These are phyloP conservation scores for Nasonia giraulti DNA, from an alignment of 1,140 invertebrate species.

Conservation along the genomic window DNA sequence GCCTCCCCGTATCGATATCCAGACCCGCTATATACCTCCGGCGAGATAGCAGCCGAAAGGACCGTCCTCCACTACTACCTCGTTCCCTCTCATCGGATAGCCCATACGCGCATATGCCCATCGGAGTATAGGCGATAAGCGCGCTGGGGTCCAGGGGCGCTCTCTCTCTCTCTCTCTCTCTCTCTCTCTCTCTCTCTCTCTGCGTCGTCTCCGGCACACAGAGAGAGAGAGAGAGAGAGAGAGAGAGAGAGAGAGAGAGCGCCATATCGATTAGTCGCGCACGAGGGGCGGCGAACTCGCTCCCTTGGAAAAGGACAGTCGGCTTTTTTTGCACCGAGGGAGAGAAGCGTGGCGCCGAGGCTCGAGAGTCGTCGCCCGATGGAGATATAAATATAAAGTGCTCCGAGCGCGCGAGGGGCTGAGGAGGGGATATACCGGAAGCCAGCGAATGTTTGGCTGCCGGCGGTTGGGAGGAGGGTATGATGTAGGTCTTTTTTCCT, in stretches of 20 bases:
- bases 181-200: too few relatives aligned
- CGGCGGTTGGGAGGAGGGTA: too few relatives aligned
- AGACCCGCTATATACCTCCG: background rate
- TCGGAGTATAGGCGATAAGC: slow-evolving; percentile 9
- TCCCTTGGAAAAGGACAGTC: slow-evolving; percentile 27
- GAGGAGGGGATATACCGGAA: slow-evolving; percentile 5
- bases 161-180: background rate
- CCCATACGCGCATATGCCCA: background rate
- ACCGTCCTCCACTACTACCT: background rate
- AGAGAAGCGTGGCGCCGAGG: background rate
- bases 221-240: too few relatives aligned
- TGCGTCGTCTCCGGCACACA: too few relatives aligned
- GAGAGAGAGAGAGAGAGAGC: too few relatives aligned
- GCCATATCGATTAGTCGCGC: slow-evolving; percentile 43
- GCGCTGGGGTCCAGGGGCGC: background rate
- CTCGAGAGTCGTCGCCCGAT: slow-evolving; percentile 3
- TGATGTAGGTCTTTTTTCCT: background rate
- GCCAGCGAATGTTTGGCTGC: background rate
- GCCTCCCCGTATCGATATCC: background rate
- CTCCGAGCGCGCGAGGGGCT: background rate
- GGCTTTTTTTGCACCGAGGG: background rate
- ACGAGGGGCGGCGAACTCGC: background rate
- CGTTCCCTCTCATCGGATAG: background rate
- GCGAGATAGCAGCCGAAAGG: background rate
- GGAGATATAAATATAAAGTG: slow-evolving; percentile 33